Evolutionary conservation across 2,113 vertebrate genomes (phyloP).

Genomic region (Oncorhynchus nerka): DNA sequence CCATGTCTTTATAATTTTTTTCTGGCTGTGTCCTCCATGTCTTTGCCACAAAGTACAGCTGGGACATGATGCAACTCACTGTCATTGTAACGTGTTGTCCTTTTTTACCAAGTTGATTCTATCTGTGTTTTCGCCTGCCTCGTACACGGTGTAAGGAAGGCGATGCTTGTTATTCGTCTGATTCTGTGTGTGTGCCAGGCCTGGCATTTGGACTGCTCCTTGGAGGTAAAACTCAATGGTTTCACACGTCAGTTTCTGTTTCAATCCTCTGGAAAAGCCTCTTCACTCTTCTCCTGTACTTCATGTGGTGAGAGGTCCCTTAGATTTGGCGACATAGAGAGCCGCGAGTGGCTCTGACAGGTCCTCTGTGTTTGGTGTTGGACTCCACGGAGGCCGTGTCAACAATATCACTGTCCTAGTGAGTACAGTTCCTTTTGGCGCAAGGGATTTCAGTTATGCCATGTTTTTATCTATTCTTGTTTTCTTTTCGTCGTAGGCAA

Average conservation of each 20-base stretch:
- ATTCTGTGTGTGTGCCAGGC: conserved; percentile 2
- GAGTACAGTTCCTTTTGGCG: too few species aligned
- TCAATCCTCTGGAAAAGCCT: not conserved
- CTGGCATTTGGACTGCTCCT: not conserved
- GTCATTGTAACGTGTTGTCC: not conserved
- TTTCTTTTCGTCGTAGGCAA: too few species aligned
- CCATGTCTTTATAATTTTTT: too few species aligned
- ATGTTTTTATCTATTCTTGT: too few species aligned
- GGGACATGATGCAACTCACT: not conserved
- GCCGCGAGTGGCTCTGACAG: conserved; percentile 5
- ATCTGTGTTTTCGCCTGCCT: too few species aligned
- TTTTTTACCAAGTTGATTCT: not conserved
- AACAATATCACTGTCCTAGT: too few species aligned
- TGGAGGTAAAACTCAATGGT: not conserved
- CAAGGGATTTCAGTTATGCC: too few species aligned
- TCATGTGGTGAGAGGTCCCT: not conserved
- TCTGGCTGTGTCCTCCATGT: too few species aligned
- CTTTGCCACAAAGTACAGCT: not conserved
- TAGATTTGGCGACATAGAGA: not conserved
- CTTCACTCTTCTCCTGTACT: not conserved
- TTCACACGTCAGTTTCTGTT: not conserved
- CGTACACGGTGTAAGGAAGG: not conserved
- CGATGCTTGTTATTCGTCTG: not conserved
- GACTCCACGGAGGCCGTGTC: not conserved
- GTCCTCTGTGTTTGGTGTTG: not conserved